Evolutionary conservation across 2,113 vertebrate species (phyloP), one percentile per base, ranked within the genome.

Genomic region (Pongo pygmaeus): DNA sequence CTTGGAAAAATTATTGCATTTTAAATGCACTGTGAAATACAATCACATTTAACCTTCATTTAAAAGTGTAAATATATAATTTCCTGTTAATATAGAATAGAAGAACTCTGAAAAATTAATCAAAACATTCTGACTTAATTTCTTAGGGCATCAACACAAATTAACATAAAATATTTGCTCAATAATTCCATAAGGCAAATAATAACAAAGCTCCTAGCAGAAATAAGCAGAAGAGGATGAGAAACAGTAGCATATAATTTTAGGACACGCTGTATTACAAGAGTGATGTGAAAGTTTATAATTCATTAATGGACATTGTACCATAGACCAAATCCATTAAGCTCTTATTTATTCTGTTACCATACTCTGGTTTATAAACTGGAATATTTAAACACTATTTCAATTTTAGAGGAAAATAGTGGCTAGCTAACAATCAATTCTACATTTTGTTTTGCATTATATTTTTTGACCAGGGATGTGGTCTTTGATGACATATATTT

Each of bases 401-500:
- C 4, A 89, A 74, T 98, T 97, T 86, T 79, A 95, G 84, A 96
- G 57, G 23, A 90, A 93, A 95, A 94, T 16, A 10, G 20, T 43
- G 85, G 13, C 8, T 85, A 35, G 30, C 32, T 79, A 50, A 61
- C 10, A 93, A 83, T 92, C 7, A 79, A 84, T 93, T 94, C 77
- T 0, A 83, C 4, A n/a, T 93, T 89, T 27, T 18, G 32, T 57
- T 96, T 96, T 88, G 8, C 64, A 2, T 85, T 97, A 46, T 89
- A 72, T 13, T 96, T 13, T 98, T 95, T 97, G 83, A 96, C 13
- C 13, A 95, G 38, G 32, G 17, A 77, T 98, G 87, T 81, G 27
- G 35, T 94, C 8, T 97, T 85, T 48, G 43, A 20, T 67, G 55
- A 77, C 1, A 67, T n/a, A 79, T 92, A 13, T 96, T 94, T 95